Evolutionary conservation across 2,888 invertebrate genomes (phyloP), one percentile per base, ranked within the genome.

Genomic region (Polydrusus tereticollis): DNA sequence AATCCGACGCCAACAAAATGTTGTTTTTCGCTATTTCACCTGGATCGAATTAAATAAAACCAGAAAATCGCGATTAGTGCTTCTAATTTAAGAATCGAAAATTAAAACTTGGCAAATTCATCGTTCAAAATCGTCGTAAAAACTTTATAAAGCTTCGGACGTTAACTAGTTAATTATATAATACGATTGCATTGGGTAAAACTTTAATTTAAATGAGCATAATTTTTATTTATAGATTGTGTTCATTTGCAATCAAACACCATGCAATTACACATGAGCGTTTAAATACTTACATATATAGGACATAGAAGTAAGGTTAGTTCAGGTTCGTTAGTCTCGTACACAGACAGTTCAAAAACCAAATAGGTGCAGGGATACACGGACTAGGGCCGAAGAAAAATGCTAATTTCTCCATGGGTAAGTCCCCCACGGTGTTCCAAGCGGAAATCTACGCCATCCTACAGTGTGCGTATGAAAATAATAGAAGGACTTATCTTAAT

Each of bases 1-100:
- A 38, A 41, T 33, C 21, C 20, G 38, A 41, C 21, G 58, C 58
- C 58, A 41, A 58, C 21, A 41, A 38, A 23, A 50, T 26, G 50
- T 47, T 47, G 26, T 26, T 62, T 62, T 62, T 47, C 16, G n/a
- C 29, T 14, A 62, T 10, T 62, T 33, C 47, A 62, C 62, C 47
- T 62, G 47, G 20, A 47, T n/a, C 45, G 29, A 68, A 68, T 62
- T 41, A 50, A 43, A 52, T 68, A 52, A 14, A 23, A 38, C 33
- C 62, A 14, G 58, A 45, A 52, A 68, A 68, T 41, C 47, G 50
- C 29, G 23, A 50, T 14, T 20, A 33, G 59, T 52, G 59, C 21
- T 65, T 59, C 65, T 70, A 70, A 70, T 70, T 70, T 69, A 57
- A 36, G 64, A 64, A 38, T 16, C 64, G 64, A 64, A 64, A 52